These are phyloP conservation scores for Pachymerium ferrugineum DNA, from an alignment of 2,888 invertebrate species.

Conservation along the genomic window DNA sequence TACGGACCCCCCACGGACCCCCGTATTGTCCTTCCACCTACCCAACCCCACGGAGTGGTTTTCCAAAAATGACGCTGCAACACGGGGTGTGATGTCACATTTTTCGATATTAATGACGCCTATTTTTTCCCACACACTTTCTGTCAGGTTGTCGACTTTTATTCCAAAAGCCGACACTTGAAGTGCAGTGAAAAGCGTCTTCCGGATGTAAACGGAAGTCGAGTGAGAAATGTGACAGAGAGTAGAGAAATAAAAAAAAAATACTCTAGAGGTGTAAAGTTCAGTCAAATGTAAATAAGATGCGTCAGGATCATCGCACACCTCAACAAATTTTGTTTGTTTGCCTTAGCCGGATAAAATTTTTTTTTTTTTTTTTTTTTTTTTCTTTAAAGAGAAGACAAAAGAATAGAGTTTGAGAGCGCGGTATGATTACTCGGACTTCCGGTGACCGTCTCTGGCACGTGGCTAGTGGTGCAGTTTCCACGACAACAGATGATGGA, in stretches of 20 bases:
- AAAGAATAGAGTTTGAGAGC: background rate
- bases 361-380: too few species aligned
- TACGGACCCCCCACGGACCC: background rate
- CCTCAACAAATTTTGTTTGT: background rate
- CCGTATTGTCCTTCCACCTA: too few species aligned
- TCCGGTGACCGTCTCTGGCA: conserved; percentile 8
- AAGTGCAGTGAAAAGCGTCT: background rate
- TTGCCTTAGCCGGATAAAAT: too few species aligned
- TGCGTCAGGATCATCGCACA: background rate
- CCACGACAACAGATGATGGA: conserved; percentile 8
- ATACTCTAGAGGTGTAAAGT: background rate
- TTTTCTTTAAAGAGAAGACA: background rate
- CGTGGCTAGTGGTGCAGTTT: background rate
- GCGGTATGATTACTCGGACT: conserved; percentile 5
- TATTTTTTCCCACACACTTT: too few species aligned
- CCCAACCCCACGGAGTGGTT: too few species aligned
- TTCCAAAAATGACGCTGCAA: too few species aligned
- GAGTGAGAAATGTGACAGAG: background rate
- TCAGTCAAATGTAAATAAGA: background rate
- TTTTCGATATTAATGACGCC: too few species aligned
- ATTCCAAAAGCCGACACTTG: background rate
- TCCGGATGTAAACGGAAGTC: background rate
- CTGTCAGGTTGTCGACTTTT: background rate
- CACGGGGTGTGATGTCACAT: too few species aligned
- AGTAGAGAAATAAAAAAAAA: background rate